Conservation (phyloP, 2,888 invertebrate genomes). For the Mesorhabditis belari region DNA sequence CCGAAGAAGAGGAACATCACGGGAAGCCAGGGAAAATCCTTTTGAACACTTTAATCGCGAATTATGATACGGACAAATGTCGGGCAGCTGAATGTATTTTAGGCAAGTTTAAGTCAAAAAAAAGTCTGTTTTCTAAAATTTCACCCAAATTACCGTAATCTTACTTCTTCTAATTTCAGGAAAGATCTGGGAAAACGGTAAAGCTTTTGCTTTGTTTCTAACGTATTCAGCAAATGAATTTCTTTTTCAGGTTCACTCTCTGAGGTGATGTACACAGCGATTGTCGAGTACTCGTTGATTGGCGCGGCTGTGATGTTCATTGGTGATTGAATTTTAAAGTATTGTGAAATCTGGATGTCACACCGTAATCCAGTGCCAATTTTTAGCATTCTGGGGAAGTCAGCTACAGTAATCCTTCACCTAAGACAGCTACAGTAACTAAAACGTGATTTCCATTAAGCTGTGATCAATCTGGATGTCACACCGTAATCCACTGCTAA, state of each 20-base stretch:
- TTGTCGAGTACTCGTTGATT: constrained; percentile 88
- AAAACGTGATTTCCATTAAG: too few relatives aligned
- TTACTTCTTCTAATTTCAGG: too few relatives aligned
- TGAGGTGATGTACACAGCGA: constrained; percentile 77
- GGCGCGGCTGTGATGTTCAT: constrained; percentile 89
- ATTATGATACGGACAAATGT: constrained; percentile 2
- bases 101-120: constrained; percentile 6
- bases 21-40: too few relatives aligned
- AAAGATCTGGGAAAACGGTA: too few relatives aligned
- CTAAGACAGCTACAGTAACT: not conserved
- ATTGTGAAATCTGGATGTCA: too few relatives aligned
- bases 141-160: not conserved
- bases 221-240: too few relatives aligned
- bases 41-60: not conserved
- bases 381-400: not conserved
- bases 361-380: not conserved
- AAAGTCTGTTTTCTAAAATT: not conserved
- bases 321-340: constrained; percentile 54
- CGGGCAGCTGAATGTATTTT: constrained; percentile 32
- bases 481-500: too few relatives aligned
- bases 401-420: not conserved
- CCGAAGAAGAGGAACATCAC: too few relatives aligned
- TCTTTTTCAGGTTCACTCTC: constrained; percentile 9
- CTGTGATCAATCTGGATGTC: too few relatives aligned
- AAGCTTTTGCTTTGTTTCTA: too few relatives aligned